Conservation (phyloP, 2,888 invertebrate species). For the Cryptophagus acutangulus region DNA sequence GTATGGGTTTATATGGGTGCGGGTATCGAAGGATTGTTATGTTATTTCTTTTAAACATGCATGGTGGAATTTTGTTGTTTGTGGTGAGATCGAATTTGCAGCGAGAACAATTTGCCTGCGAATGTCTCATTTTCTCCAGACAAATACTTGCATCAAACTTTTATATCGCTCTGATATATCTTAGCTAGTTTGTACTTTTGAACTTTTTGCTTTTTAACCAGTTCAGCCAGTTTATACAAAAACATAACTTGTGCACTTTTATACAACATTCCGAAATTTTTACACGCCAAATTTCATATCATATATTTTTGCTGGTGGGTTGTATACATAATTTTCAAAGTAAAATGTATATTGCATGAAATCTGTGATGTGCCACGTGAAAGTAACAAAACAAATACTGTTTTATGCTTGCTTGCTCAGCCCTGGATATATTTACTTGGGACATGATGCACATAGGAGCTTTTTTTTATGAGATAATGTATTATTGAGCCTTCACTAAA, state of each 20-base stretch:
- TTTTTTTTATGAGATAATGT: slow-evolving; percentile 27
- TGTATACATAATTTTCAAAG: background rate
- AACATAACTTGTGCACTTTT: background rate
- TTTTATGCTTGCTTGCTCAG: slow-evolving; percentile 26
- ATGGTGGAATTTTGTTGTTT: slow-evolving; percentile 1
- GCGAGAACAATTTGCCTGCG: slow-evolving; percentile 40
- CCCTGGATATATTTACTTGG: slow-evolving; percentile 24
- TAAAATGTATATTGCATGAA: slow-evolving; percentile 28
- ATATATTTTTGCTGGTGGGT: background rate
- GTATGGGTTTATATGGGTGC: slow-evolving; percentile 1
- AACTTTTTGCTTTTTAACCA: slow-evolving; percentile 14
- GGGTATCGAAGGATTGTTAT: background rate
- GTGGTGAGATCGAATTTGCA: slow-evolving; percentile 34
- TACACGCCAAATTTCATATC: no score
- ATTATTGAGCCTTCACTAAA: slow-evolving; percentile 22
- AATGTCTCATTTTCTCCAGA: slow-evolving; percentile 45
- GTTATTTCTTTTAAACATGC: slow-evolving; percentile 8
- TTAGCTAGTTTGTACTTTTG: slow-evolving; percentile 29
- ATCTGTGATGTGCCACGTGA: slow-evolving; percentile 29
- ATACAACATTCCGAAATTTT: no score
- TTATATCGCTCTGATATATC: slow-evolving; percentile 36
- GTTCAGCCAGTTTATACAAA: background rate
- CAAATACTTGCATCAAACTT: slow-evolving; percentile 41
- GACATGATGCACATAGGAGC: slow-evolving; percentile 25
- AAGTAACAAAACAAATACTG: slow-evolving; percentile 30